These are phyloP conservation scores for Mormyrus hasselquistii DNA, from an alignment of 2,797 vertebrate genomes.

Conservation along the genomic window DNA sequence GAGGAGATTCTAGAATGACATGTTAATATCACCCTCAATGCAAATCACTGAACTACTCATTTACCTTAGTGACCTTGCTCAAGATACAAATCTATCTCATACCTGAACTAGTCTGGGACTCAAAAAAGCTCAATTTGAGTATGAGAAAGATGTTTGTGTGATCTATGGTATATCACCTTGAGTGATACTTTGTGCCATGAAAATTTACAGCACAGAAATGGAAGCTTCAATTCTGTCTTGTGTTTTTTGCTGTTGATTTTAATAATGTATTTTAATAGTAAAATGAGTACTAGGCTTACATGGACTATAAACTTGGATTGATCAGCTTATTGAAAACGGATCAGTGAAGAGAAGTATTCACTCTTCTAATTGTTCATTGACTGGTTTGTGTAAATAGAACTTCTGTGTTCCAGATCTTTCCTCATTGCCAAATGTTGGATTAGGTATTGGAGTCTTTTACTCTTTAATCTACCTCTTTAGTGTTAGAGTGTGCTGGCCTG, in stretches of 20 bases:
- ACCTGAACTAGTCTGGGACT: background rate
- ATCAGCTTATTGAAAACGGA: background rate
- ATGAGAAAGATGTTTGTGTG: background rate
- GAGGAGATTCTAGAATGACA: background rate
- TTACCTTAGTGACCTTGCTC: background rate
- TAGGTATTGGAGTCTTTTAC: background rate
- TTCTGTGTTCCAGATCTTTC: background rate
- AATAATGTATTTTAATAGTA: background rate
- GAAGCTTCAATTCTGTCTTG: background rate
- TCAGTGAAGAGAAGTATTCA: background rate
- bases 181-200: background rate
- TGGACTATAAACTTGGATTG: background rate
- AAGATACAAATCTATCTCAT: background rate
- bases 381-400: background rate
- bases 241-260: background rate
- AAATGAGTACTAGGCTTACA: background rate
- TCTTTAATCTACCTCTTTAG: background rate
- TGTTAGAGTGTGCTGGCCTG: background rate
- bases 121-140: background rate
- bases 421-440: slow-evolving; percentile 7
- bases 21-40: background rate
- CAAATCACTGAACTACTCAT: background rate
- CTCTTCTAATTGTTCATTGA: background rate
- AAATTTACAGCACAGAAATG: background rate
- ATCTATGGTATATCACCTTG: background rate